A percentile compares a stretch with the other conserved stretches of the same genome.
These are phyloP conservation scores for Polydrusus tereticollis DNA, from an alignment of 2,888 invertebrate genomes.

Conservation along the genomic window DNA sequence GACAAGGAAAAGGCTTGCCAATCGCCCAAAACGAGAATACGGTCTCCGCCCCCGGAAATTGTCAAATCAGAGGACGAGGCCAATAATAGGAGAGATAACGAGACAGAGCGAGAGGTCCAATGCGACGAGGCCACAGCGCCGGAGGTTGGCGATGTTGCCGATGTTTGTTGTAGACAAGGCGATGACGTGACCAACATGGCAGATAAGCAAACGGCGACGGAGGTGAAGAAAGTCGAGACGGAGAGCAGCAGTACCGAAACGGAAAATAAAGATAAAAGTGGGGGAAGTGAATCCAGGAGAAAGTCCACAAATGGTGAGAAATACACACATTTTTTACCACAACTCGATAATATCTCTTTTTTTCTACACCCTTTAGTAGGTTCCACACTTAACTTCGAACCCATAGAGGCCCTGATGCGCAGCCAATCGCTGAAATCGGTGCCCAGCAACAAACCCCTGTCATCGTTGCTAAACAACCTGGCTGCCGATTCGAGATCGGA, in stretches of 20 bases:
- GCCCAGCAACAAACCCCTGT: slow-evolving; percentile 56
- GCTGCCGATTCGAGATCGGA: slow-evolving; percentile 60
- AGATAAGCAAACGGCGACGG: slow-evolving; percentile 53
- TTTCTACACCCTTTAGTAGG: slow-evolving; percentile 11
- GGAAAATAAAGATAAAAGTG: slow-evolving; percentile 51
- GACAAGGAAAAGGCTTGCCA: slow-evolving; percentile 56
- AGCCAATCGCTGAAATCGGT: slow-evolving; percentile 54
- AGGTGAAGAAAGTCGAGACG: slow-evolving; percentile 52
- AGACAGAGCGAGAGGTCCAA: slow-evolving; percentile 43
- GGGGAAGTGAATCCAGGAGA: slow-evolving; percentile 41
- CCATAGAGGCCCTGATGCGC: slow-evolving; percentile 55
- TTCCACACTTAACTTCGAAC: slow-evolving; percentile 54
- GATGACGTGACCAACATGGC: no score
- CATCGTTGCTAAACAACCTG: slow-evolving; percentile 54
- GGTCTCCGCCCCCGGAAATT: slow-evolving; percentile 32
- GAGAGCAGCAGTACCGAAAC: slow-evolving; percentile 58
- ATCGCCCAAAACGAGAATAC: slow-evolving; percentile 30
- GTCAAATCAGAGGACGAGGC: slow-evolving; percentile 3
- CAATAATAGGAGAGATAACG: slow-evolving; percentile 38
- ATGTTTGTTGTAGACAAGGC: no score
- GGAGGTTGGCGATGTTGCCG: slow-evolving; percentile 12
- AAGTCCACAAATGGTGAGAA: slow-evolving; percentile 34
- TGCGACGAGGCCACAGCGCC: slow-evolving; percentile 30
- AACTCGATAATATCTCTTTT: no score
- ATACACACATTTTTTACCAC: no score